These are phyloP conservation scores for Petrolisthes manimaculis DNA, from an alignment of 2,888 invertebrate species.

Conservation along the genomic window DNA sequence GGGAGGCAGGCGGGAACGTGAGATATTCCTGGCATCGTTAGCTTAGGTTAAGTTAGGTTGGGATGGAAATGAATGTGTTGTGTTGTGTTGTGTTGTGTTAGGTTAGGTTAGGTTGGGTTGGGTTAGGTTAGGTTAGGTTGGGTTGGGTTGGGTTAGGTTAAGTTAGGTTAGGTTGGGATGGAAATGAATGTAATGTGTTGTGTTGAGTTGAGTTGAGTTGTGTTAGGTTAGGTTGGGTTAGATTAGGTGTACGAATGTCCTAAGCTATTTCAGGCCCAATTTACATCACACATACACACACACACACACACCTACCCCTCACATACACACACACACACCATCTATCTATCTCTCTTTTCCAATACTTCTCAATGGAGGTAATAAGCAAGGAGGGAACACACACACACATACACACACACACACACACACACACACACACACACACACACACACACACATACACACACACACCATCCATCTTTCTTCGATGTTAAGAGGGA, in stretches of 20 bases:
- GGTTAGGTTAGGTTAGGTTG: too few species aligned
- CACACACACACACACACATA: not conserved
- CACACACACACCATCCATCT: not conserved
- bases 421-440: conserved; percentile 7
- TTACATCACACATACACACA: not conserved
- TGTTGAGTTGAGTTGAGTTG: not conserved
- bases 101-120: too few species aligned
- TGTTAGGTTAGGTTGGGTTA: too few species aligned
- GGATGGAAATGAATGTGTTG: too few species aligned
- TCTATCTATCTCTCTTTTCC: too few species aligned
- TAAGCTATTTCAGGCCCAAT: not conserved
- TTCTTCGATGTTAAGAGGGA: not conserved
- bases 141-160: too few species aligned
- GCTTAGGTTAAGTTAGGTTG: not conserved
- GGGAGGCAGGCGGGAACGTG: not conserved
- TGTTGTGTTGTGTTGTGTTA: too few species aligned
- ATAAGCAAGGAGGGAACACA: not conserved
- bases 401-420: not conserved
- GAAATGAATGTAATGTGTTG: not conserved
- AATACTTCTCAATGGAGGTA: too few species aligned
- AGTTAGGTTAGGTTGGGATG: not conserved
- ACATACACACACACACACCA: too few species aligned
- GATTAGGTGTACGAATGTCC: not conserved
- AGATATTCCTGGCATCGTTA: not conserved
- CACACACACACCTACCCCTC: not conserved